A percentile compares a stretch with the other conserved stretches of the same genome.
These are phyloP conservation scores for Lithobates pipiens DNA, from an alignment of 2,797 vertebrate species.

Conservation along the genomic window DNA sequence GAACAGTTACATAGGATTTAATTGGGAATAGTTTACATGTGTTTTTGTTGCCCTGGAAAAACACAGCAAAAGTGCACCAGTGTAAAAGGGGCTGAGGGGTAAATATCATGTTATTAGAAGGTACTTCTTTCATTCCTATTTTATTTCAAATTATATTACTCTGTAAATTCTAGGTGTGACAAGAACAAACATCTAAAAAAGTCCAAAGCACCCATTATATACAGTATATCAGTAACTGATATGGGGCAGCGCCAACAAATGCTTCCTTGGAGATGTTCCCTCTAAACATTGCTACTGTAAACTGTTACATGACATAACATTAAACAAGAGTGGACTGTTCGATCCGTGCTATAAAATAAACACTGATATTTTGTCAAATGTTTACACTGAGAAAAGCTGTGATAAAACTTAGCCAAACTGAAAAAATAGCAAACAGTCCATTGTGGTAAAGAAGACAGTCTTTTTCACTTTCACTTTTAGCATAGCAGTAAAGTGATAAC, in stretches of 20 bases:
- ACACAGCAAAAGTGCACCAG: too few species aligned
- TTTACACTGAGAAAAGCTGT: not conserved
- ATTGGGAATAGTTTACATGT: too few species aligned
- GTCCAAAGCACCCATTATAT: not conserved
- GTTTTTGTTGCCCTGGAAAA: too few species aligned
- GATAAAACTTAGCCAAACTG: conserved; percentile 3
- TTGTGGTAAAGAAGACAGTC: too few species aligned
- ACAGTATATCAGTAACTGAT: not conserved
- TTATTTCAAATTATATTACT: not conserved
- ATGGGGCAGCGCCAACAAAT: conserved; percentile 10
- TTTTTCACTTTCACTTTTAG: too few species aligned
- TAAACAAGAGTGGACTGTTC: conserved; percentile 30
- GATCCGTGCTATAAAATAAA: conserved; percentile 9
- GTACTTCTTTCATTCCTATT: too few species aligned
- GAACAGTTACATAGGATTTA: too few species aligned
- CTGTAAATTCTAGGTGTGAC: not conserved
- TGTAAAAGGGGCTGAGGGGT: too few species aligned
- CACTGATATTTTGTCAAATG: conserved; percentile 1
- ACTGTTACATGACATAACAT: conserved; percentile 42
- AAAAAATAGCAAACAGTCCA: not conserved
- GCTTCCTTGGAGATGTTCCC: conserved; percentile 3
- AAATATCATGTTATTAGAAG: too few species aligned
- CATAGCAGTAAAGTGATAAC: too few species aligned
- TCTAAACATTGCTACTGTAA: conserved; percentile 23
- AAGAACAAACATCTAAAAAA: not conserved